phyloP scores from a whole-genome alignment of 2,113 vertebrate species.

The Trogon melanurus region DNA sequence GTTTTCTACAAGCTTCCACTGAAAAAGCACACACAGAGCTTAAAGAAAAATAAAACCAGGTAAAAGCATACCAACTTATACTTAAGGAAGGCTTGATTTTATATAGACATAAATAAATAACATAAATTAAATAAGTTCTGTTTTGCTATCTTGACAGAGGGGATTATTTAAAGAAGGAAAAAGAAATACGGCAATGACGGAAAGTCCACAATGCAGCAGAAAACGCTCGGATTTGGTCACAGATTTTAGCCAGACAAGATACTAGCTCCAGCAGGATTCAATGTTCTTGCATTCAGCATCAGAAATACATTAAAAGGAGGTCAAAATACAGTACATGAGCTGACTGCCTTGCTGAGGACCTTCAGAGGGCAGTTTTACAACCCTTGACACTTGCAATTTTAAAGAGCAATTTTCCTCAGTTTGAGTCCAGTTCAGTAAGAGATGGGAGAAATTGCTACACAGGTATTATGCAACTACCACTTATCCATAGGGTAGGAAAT shows the following conservation, averaged over 20 bases:
- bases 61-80: neutral
- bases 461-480: neutral
- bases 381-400: neutral
- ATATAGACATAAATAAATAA: neutral
- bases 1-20: neutral
- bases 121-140: neutral
- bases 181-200: neutral
- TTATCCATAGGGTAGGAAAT: neutral
- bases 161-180: neutral
- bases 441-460: neutral
- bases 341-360: neutral
- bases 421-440: neutral
- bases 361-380: neutral
- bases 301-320: neutral
- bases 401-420: neutral
- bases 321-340: neutral
- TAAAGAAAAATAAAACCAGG: neutral
- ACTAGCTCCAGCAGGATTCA: neutral
- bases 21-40: neutral
- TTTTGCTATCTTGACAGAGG: neutral
- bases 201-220: neutral
- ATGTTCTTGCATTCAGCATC: neutral
- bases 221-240: neutral
- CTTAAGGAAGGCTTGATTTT: neutral
- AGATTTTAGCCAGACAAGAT: neutral